Percentiles rank a stretch among this genome's conserved stretches.
phyloP scores from a whole-genome alignment of 2,797 vertebrate species.

The Sebastes itinus region DNA sequence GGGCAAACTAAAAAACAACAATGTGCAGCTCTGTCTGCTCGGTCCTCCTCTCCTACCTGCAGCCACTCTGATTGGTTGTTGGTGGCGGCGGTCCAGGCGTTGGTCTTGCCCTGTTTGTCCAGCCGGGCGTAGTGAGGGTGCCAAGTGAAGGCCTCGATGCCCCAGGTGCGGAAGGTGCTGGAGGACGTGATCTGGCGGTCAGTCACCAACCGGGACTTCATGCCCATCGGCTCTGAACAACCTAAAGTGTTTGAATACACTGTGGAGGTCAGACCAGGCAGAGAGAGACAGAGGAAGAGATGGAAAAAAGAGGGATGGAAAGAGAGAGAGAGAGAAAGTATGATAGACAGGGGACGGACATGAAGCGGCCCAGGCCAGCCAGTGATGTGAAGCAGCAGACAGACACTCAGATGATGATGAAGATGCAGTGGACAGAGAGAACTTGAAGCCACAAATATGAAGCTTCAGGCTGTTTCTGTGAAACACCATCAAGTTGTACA shows the following conservation, averaged over 20 bases:
- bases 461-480: not conserved
- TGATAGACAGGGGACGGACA: conserved; percentile 58
- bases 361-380: conserved; percentile 46
- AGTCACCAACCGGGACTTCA: conserved; percentile 88
- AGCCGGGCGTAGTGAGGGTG: conserved; percentile 89
- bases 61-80: conserved; percentile 89
- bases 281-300: conserved; percentile 15
- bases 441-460: not conserved
- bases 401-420: not conserved
- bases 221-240: conserved; percentile 93
- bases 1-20: not conserved
- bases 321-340: conserved; percentile 42
- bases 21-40: not conserved
- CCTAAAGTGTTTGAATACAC: conserved; percentile 91
- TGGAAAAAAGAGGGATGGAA: conserved; percentile 35
- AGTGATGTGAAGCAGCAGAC: conserved; percentile 31
- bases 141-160: conserved; percentile 92
- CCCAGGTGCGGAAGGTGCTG: conserved; percentile 92
- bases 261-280: conserved; percentile 70
- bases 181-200: conserved; percentile 91
- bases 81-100: conserved; percentile 90
- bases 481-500: not conserved
- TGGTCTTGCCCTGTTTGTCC: conserved; percentile 95
- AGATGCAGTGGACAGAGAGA: not conserved
- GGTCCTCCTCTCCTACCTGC: conserved; percentile 82